phyloP scores from a whole-genome alignment of 2,113 vertebrate genomes.

The Etheostoma spectabile region DNA sequence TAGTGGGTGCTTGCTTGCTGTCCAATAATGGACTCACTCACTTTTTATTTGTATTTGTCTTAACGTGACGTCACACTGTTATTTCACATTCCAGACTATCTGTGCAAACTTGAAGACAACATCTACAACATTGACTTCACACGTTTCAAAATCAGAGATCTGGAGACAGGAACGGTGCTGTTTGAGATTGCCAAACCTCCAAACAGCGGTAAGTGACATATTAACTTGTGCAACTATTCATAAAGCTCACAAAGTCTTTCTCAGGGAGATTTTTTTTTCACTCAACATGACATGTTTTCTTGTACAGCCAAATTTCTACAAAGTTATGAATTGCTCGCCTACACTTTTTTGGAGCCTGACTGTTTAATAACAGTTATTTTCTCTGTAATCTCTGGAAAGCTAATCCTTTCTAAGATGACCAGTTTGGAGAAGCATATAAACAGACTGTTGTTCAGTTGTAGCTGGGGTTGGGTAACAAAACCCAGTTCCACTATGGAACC shows the following conservation, averaged over 20 bases:
- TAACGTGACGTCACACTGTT: neutral
- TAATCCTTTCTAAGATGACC: neutral
- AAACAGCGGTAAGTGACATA: conserved; percentile 82
- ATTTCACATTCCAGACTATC: conserved; percentile 86
- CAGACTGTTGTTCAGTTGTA: neutral
- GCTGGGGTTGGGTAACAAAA: neutral
- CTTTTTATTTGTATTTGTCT: neutral
- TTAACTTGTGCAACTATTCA: neutral
- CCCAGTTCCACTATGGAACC: too few species aligned
- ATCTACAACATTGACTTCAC: conserved; percentile 97
- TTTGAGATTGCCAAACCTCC: conserved; percentile 99
- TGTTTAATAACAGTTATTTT: neutral
- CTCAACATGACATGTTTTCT: conserved; percentile 1
- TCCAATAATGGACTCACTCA: neutral
- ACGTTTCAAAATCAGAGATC: conserved; percentile 97
- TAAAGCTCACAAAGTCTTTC: neutral
- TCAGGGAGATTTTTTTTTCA: neutral
- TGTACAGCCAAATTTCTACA: neutral
- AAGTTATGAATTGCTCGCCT: neutral
- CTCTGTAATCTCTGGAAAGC: neutral
- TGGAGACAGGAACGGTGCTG: conserved; percentile 94
- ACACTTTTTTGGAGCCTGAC: neutral
- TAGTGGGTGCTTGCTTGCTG: neutral
- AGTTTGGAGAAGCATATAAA: neutral
- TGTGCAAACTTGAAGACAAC: conserved; percentile 97